Conservation (phyloP, 2,888 invertebrate species). For the Galerucella calmariensis region DNA sequence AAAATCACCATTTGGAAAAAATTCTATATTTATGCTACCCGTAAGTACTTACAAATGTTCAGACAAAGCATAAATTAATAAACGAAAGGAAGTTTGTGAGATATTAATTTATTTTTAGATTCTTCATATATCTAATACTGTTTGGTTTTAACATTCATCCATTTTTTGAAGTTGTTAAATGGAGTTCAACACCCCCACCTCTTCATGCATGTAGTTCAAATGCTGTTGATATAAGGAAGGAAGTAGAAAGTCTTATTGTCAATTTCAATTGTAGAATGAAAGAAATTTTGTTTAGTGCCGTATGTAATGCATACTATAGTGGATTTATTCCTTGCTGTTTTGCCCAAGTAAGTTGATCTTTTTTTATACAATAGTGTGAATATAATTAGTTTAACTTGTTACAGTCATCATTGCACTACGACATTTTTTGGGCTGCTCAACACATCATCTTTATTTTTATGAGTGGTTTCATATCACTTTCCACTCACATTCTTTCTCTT, state of each 20-base stretch:
- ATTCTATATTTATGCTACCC: slow-evolving; percentile 90
- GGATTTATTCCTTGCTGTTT: slow-evolving; percentile 91
- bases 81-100: too few relatives aligned
- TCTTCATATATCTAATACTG: slow-evolving; percentile 81
- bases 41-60: slow-evolving; percentile 73
- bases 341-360: slow-evolving; percentile 74
- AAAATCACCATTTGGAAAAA: slow-evolving; percentile 81
- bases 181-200: slow-evolving; percentile 67
- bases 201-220: slow-evolving; percentile 82
- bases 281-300: slow-evolving; percentile 82
- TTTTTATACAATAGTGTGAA: background rate
- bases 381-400: slow-evolving; percentile 39
- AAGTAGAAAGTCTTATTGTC: slow-evolving; percentile 84
- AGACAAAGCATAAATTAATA: too few relatives aligned
- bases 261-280: slow-evolving; percentile 93
- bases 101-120: slow-evolving; percentile 64
- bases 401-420: slow-evolving; percentile 79
- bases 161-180: slow-evolving; percentile 74
- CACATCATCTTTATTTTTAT: slow-evolving; percentile 88
- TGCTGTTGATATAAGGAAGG: slow-evolving; percentile 79
- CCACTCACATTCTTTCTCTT: slow-evolving; percentile 73
- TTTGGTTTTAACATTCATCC: slow-evolving; percentile 84
- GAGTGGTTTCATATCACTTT: slow-evolving; percentile 83
- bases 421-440: slow-evolving; percentile 84
- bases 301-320: slow-evolving; percentile 87